These are phyloP conservation scores for Crenuchus spilurus DNA, from an alignment of 2,797 vertebrate species.

Conservation along the genomic window DNA sequence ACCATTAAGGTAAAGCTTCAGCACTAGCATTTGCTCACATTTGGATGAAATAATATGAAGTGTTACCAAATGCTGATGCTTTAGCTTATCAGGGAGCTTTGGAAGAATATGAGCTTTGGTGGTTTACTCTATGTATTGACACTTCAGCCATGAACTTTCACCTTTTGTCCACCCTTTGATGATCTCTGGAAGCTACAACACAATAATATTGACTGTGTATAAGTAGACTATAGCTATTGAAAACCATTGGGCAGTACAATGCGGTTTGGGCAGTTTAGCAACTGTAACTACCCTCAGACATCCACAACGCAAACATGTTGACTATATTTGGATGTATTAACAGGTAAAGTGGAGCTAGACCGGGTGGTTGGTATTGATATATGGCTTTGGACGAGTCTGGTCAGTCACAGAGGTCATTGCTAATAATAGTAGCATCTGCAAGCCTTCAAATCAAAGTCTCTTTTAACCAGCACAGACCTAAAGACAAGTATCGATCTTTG, in stretches of 20 bases:
- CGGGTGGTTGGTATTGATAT: conserved; percentile 49
- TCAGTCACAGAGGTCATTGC: conserved; percentile 62
- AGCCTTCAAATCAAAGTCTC: conserved; percentile 55
- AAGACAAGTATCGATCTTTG: conserved; percentile 38
- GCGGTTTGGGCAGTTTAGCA: too few relatives aligned
- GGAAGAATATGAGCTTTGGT: too few relatives aligned
- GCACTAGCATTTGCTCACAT: too few relatives aligned
- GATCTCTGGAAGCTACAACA: not conserved
- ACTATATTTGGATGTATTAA: conserved; percentile 2
- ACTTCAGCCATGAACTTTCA: not conserved
- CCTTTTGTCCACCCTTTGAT: not conserved
- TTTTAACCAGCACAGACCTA: conserved; percentile 44
- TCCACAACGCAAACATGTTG: not conserved
- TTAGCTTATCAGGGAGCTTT: too few relatives aligned
- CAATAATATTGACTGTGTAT: not conserved
- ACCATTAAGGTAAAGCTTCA: too few relatives aligned
- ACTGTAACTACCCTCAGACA: too few relatives aligned
- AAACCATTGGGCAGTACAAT: too few relatives aligned
- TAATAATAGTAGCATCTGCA: conserved; percentile 64
- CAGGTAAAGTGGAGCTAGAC: conserved; percentile 13
- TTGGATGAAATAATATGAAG: not conserved
- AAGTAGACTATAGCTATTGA: too few relatives aligned
- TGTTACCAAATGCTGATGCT: not conserved
- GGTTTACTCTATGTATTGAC: too few relatives aligned
- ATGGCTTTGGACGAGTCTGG: conserved; percentile 49